These are phyloP conservation scores for Uria aalge DNA, from an alignment of 2,113 vertebrate species.

Conservation along the genomic window DNA sequence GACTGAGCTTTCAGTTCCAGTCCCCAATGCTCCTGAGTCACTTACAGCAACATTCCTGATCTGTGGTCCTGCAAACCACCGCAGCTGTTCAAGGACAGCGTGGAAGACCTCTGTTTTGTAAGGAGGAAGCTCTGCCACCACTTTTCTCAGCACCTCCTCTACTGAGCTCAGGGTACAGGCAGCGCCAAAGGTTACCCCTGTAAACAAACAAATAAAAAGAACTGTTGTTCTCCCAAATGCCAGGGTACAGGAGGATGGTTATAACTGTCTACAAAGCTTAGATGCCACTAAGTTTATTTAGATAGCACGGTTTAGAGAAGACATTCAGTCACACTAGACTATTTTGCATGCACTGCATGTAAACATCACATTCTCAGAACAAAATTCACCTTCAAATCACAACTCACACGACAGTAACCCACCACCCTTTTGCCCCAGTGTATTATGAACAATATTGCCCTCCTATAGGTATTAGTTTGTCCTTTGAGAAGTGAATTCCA, in stretches of 20 bases:
- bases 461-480: neutral
- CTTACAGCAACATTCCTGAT: conserved; percentile 95
- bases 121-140: conserved; percentile 69
- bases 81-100: conserved; percentile 88
- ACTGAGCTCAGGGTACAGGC: conserved; percentile 82
- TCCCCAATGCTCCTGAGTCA: neutral
- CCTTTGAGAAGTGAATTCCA: neutral
- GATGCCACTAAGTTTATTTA: neutral
- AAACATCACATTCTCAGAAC: neutral
- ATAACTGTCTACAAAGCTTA: neutral
- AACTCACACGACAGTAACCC: neutral
- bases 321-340: neutral
- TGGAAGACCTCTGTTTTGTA: conserved; percentile 83
- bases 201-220: neutral
- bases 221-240: neutral
- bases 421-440: neutral
- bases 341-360: neutral
- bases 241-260: neutral
- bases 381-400: neutral
- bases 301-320: neutral
- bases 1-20: neutral
- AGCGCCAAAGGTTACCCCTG: conserved; percentile 87
- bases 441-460: neutral
- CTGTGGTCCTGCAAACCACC: conserved; percentile 93
- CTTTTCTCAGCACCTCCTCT: conserved; percentile 76